Conservation (phyloP, 2,888 invertebrate genomes). For the Oscheius sp. region DNA sequence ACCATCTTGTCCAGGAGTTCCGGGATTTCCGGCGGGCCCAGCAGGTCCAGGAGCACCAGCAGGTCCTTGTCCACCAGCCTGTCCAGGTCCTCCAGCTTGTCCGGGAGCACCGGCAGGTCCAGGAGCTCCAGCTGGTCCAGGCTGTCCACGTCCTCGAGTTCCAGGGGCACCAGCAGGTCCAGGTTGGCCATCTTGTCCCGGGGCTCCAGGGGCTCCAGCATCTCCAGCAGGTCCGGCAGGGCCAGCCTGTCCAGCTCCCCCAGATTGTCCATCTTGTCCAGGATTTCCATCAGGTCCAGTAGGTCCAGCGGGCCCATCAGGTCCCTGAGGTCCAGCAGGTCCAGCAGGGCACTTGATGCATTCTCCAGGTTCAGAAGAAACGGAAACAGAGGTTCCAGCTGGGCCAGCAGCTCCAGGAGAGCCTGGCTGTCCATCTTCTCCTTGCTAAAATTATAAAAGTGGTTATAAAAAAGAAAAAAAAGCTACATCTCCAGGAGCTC, state of each 20-base stretch:
- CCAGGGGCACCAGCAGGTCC: constrained; percentile 6
- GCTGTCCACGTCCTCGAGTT: background rate
- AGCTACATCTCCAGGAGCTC: constrained; percentile 13
- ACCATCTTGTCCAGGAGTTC: background rate
- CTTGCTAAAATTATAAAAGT: background rate
- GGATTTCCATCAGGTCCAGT: constrained; percentile 1
- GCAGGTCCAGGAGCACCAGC: constrained; percentile 2
- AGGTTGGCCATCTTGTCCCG: background rate
- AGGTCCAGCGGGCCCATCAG: constrained; percentile 40
- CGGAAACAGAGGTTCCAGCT: background rate
- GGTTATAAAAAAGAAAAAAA: constrained; percentile 1
- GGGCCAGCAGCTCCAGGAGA: constrained; percentile 25
- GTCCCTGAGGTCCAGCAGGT: constrained; percentile 33
- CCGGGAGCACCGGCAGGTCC: constrained; percentile 13
- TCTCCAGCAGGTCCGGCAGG: background rate
- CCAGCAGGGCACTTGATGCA: constrained; percentile 32
- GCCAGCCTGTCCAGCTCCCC: constrained; percentile 1
- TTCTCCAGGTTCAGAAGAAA: background rate
- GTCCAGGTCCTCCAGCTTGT: constrained; percentile 25
- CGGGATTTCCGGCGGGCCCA: background rate
- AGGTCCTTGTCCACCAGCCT: background rate
- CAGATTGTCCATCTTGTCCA: constrained; percentile 33
- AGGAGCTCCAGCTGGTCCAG: constrained; percentile 11
- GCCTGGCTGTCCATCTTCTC: constrained; percentile 25
- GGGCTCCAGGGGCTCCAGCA: background rate